These are phyloP conservation scores for Hypomesus transpacificus DNA, from an alignment of 2,113 vertebrate species.

Conservation along the genomic window DNA sequence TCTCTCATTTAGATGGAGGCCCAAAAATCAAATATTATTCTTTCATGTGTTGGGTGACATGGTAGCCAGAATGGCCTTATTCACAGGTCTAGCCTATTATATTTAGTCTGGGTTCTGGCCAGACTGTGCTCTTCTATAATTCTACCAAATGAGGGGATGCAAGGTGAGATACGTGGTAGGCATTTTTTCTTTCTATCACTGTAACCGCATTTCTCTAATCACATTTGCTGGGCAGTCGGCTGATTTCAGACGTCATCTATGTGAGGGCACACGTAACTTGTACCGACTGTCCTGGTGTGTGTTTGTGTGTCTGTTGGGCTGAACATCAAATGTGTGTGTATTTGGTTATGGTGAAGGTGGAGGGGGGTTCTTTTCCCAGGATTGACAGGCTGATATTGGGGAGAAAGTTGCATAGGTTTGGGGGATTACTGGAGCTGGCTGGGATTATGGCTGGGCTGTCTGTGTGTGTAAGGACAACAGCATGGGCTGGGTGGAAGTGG, in stretches of 20 bases:
- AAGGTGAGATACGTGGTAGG: neutral
- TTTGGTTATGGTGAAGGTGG: neutral
- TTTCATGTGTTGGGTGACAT: slow-evolving; percentile 10
- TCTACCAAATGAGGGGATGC: neutral
- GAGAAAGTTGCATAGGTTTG: slow-evolving; percentile 57
- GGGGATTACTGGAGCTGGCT: slow-evolving; percentile 58
- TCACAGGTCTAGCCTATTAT: neutral
- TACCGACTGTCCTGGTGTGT: neutral
- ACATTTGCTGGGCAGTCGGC: slow-evolving; percentile 27
- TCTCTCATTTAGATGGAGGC: slow-evolving; percentile 46
- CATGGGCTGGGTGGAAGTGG: slow-evolving; percentile 8
- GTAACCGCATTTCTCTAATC: slow-evolving; percentile 16
- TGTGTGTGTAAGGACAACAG: slow-evolving; percentile 17
- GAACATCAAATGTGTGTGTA: neutral
- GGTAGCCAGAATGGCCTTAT: slow-evolving; percentile 31
- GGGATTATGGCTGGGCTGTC: slow-evolving; percentile 53
- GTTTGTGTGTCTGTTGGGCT: no score
- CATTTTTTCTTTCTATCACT: slow-evolving; percentile 18
- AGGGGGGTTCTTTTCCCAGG: slow-evolving; percentile 14
- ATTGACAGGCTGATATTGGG: slow-evolving; percentile 50
- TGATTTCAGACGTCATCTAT: slow-evolving; percentile 29
- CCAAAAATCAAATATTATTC: slow-evolving; percentile 49
- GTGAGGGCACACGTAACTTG: neutral
- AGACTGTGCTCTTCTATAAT: neutral
- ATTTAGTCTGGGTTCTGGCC: neutral